Conservation (phyloP, 37 sponge, comb jelly and placozoan species). For the Hormiphora californensis region DNA sequence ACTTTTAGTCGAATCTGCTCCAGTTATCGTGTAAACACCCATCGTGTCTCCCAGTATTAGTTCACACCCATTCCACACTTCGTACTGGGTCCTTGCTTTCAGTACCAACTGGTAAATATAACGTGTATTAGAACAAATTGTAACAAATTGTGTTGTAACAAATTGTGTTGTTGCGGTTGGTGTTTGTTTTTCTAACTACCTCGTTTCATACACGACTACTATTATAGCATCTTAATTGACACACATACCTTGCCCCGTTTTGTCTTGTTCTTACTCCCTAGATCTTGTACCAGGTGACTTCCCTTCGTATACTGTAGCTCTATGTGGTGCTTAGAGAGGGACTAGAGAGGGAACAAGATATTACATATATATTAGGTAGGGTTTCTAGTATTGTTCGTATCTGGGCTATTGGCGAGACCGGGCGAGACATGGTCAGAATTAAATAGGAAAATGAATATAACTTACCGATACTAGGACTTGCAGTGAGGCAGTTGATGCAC, state of each 20-base stretch:
- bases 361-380: neutral
- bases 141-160: neutral
- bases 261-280: slow-evolving; percentile 30
- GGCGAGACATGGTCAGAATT: neutral
- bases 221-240: neutral
- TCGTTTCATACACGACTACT: too few species aligned
- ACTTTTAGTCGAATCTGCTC: neutral
- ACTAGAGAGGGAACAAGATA: too few species aligned
- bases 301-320: neutral
- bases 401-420: neutral
- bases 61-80: neutral
- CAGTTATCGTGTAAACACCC: too few species aligned
- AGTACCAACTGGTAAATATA: slow-evolving; percentile 15
- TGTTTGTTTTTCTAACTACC: too few species aligned
- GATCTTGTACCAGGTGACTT: slow-evolving; percentile 9
- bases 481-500: neutral
- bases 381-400: neutral
- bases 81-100: neutral
- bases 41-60: slow-evolving; percentile 5
- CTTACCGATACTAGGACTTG: neutral
- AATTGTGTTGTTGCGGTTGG: neutral
- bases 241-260: slow-evolving; percentile 10
- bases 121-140: neutral
- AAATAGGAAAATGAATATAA: neutral
- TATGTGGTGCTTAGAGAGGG: slow-evolving; percentile 4